Evolutionary conservation across 1,140 invertebrate species (phyloP), one percentile per base, ranked within the genome.

Genomic region (Spodoptera litura): DNA sequence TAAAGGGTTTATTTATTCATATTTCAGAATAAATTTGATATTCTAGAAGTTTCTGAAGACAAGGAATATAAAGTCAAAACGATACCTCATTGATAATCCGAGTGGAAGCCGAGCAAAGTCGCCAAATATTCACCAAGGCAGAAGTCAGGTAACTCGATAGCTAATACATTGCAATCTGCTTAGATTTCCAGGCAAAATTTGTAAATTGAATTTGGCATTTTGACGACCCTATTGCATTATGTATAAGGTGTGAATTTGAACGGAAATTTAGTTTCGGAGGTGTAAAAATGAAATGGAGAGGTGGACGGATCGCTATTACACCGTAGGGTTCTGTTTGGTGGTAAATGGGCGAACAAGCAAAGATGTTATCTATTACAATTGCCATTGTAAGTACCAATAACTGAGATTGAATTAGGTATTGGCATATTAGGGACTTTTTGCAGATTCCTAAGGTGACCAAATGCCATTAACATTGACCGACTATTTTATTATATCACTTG

Each of bases 161-260:
- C 68, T 71, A 71, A 71, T 71, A 71, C 68, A 71, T 71, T 71
- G 56, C 68, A 71, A 71, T 71, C 31, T 71, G 66, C 52, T 71
- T 27, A 70, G n/a, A 56, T 55, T 15, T 35, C 27, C 68, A 71
- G 68, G 52, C 53, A 31, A 27, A 31, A 27, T 70, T n/a, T n/a
- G 20, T 51, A 53, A 56, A 71, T 55, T 71, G 52, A 56, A 71
- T 71, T 71, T 71, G 31, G 27, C n/a, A 38, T 27, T 38, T 56
- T 27, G 52, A 71, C 20, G 13, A 11, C 64, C 56, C 44, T 74
- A 74, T 52, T 74, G 15, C 71, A 59, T 61, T 61, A 61, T 13
- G 12, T n/a, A 59, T 74, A 74, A 61, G 44, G 71, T 61, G 12
- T n/a, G 61, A 27, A 74, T 49, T 74, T 27, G n/a, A 51, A 51